Conservation (phyloP, 2,888 invertebrate genomes). For the Uropetala carovei region DNA sequence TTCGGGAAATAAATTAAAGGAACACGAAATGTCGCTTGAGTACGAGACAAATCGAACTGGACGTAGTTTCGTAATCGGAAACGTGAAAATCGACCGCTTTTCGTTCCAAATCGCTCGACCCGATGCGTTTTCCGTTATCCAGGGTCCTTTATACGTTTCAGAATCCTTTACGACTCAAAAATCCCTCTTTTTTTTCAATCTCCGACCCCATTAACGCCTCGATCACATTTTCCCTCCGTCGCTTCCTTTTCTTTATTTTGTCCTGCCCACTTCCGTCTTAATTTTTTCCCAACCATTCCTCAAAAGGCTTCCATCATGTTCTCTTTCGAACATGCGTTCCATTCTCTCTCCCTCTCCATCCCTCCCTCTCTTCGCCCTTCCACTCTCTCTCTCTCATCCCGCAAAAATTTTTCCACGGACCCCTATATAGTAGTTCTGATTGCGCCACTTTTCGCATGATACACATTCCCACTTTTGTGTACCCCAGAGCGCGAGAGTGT, state of each 20-base stretch:
- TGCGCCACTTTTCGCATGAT: conserved; percentile 56
- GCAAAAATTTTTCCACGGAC: not conserved
- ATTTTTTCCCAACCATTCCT: conserved; percentile 28
- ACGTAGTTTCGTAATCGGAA: too few species aligned
- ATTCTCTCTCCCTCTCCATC: not conserved
- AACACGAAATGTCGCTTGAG: too few species aligned
- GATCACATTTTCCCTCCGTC: not conserved
- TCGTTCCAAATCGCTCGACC: too few species aligned
- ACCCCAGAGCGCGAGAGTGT: not conserved
- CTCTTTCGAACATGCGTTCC: too few species aligned
- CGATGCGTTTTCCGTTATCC: too few species aligned
- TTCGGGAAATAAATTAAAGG: too few species aligned
- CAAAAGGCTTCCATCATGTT: conserved; percentile 20
- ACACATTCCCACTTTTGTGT: conserved; percentile 22
- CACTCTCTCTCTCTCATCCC: not conserved
- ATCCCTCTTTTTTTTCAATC: not conserved
- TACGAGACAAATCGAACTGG: too few species aligned
- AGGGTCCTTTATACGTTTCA: too few species aligned
- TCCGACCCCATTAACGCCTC: not conserved
- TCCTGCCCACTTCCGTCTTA: conserved; percentile 48
- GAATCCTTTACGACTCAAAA: too few species aligned
- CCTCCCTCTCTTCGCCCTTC: not conserved
- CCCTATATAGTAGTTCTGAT: conserved; percentile 49
- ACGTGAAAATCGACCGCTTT: too few species aligned
- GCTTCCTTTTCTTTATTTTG: not conserved